phyloP scores from a whole-genome alignment of 2,797 vertebrate species.

The Cyclura pinguis region DNA sequence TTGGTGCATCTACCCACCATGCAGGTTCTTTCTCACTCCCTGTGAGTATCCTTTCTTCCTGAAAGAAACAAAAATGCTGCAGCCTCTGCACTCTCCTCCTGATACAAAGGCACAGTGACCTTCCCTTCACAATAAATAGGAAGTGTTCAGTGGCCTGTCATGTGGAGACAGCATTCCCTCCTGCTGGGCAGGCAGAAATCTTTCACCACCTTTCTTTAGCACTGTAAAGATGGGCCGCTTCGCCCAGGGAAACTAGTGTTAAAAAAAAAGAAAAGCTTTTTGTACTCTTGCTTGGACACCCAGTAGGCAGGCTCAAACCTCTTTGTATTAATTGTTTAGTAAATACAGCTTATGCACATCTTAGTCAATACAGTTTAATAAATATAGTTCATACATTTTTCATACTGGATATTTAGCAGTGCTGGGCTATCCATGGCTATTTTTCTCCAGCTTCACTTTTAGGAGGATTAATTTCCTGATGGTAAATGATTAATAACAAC shows the following conservation, averaged over 20 bases:
- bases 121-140: slow-evolving; percentile 20
- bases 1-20: background rate
- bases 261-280: background rate
- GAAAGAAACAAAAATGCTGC: background rate
- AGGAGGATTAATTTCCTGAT: background rate
- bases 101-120: slow-evolving; percentile 14
- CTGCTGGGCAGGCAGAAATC: background rate
- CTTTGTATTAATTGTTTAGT: background rate
- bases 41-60: background rate
- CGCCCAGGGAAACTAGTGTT: background rate
- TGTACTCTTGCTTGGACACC: background rate
- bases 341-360: background rate
- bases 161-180: background rate
- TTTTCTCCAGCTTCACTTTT: background rate
- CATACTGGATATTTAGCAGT: background rate
- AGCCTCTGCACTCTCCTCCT: background rate
- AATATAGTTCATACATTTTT: no score
- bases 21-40: background rate
- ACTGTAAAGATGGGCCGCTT: background rate
- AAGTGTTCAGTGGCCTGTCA: background rate
- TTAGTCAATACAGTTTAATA: no score
- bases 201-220: background rate
- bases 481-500: background rate
- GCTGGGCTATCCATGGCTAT: background rate
- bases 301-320: background rate